Evolutionary conservation across 92 coral and sea anemone genomes (phyloP).

Genomic region (Porites rus): DNA sequence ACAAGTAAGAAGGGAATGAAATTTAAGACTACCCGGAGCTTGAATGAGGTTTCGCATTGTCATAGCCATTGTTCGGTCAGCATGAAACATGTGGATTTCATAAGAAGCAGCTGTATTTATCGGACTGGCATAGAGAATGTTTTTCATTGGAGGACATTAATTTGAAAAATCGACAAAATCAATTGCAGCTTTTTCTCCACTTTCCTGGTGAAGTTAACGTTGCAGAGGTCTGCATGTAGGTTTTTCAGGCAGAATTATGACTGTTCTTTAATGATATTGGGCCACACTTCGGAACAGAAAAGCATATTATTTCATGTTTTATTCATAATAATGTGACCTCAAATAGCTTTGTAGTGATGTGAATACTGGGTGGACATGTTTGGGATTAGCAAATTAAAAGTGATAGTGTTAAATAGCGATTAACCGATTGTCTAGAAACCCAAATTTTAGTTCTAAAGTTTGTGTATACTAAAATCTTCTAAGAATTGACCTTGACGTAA

Average conservation of each 20-base stretch:
- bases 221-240: neutral
- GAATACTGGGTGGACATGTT: neutral
- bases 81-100: constrained; percentile 43
- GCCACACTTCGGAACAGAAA: constrained; percentile 3
- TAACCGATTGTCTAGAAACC: too few species aligned
- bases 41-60: constrained; percentile 44
- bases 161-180: neutral
- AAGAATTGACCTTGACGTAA: too few species aligned
- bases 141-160: neutral
- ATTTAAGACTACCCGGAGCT: neutral
- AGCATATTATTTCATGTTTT: neutral
- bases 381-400: neutral
- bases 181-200: neutral
- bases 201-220: neutral
- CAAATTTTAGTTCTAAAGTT: too few species aligned
- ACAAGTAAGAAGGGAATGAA: neutral
- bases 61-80: constrained; percentile 29
- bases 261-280: constrained; percentile 3
- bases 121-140: constrained; percentile 1
- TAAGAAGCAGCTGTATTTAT: constrained; percentile 28
- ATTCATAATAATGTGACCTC: constrained; percentile 27
- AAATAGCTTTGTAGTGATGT: neutral
- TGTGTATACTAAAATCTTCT: too few species aligned
- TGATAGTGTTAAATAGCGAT: neutral
- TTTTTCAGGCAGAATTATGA: neutral